Evolutionary conservation across 2,113 vertebrate species (phyloP), one percentile per base, ranked within the genome.

Genomic region (Microtus ochrogaster): DNA sequence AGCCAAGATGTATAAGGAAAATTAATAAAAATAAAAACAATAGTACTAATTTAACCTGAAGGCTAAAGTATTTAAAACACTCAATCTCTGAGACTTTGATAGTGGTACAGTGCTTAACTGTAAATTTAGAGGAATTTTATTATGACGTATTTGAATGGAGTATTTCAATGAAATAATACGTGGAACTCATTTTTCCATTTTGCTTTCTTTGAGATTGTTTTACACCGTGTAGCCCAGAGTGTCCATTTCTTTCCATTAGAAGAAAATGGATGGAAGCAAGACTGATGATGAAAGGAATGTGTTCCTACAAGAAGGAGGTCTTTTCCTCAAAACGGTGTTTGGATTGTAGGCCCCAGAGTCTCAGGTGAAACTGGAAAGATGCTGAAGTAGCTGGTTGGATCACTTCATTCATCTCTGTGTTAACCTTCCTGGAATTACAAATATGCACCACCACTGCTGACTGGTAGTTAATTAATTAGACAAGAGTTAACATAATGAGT

Each of bases 341-440:
- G 26, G 33, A 61, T 66, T 36, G 3, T 0, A 39, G 49, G 52
- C 14, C 11, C 1, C 19, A 7, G 11, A 26, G 24, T 36, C 2
- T 22, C 13, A 58, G 13, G 7, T 1, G 10, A 52, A 16, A 19
- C 1, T 0, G 0, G 14, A 78, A 81, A n/a, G 8, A 13, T 17
- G 28, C 30, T 5, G 14, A 41, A 44, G n/a, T 41, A 33, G 36
- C 26, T 44, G 5, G 4, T 0, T 30, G 28, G 2, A 39, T 82
- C 6, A 1, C 26, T 61, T 39, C 22, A 26, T 61, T 76, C 9
- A 22, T 61, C 10, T 17, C 5, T 89, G 26, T 3, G 11, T 74
- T 30, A 41, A 17, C 14, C 17, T 61, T 41, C 87, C 26, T 61
- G n/a, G 9, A n/a, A 89, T 22, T 39, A 41, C 28, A 49, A 2